These are phyloP conservation scores for Nansenia antarctica DNA, from an alignment of 2,113 vertebrate species.

Conservation along the genomic window DNA sequence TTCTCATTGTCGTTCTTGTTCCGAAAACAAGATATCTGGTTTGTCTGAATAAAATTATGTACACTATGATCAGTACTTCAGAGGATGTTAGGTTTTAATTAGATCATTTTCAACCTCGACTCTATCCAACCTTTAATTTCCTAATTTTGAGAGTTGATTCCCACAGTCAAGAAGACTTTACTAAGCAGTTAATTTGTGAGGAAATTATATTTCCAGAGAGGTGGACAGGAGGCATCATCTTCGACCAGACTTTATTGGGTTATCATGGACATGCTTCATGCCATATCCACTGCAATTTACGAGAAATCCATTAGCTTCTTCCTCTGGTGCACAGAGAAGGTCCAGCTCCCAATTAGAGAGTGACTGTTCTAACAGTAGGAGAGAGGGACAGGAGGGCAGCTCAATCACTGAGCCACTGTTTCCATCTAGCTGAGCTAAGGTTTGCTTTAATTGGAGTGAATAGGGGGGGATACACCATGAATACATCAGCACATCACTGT, in stretches of 20 bases:
- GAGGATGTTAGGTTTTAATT: neutral
- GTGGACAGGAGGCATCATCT: neutral
- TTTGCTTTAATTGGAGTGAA: conserved; percentile 33
- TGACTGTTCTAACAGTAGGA: neutral
- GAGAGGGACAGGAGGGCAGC: conserved; percentile 1
- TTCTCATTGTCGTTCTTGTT: too few relatives aligned
- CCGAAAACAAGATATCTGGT: neutral
- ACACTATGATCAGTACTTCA: neutral
- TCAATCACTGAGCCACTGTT: neutral
- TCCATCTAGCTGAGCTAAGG: conserved; percentile 31
- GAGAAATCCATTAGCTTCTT: conserved; percentile 8
- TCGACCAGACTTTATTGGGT: neutral
- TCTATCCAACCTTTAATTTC: neutral
- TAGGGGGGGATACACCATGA: conserved; percentile 19
- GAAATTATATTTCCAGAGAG: neutral
- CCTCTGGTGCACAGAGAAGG: neutral
- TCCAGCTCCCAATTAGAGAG: neutral
- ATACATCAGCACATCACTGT: conserved; percentile 17
- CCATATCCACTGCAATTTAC: conserved; percentile 17
- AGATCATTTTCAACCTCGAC: neutral
- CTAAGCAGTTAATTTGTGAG: neutral
- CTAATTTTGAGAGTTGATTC: neutral
- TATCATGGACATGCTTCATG: neutral
- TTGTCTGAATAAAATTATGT: neutral
- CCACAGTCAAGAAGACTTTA: neutral